Base-by-base conservation (phyloP, 2,113 vertebrate species). In the Hiodon tergisus region DNA sequence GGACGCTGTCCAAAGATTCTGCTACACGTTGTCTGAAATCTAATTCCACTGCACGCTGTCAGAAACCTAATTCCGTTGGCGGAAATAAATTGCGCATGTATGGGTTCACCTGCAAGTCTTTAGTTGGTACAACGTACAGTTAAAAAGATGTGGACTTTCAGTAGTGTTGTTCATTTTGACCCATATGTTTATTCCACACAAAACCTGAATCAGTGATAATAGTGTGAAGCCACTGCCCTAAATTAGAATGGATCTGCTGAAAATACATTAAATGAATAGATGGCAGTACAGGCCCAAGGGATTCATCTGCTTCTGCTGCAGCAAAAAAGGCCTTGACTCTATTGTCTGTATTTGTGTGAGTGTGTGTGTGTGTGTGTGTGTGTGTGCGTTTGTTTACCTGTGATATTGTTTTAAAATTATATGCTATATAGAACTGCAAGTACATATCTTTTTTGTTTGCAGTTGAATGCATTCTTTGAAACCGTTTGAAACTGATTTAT, bases 131-230 rank as follows among this genome's bases (percentile, higher is more conserved):
- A 13, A 13, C 11, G 11, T 16, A 3, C 58, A 31, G 69, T 58
- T 58, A 54, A 16, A 71, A 70, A 71, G 51, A 46, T n/a, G 58
- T 71, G 53, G 69, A 71, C 58, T 71, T 70, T 70, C 52, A 70
- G 17, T 70, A 70, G 68, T 31, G 67, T 68, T 68, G 6, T 52
- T 52, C 57, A n/a, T 70, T 13, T 55, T 31, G 68, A 53, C 3
- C 68, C 57, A 31, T 55, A 9, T 70, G 53, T 31, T 14, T 10
- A 57, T 70, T 55, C n/a, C 9, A 55, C 68, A 55, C n/a, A 55
- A 65, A 46, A 65, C 31, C 47, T 7, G 57, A 4, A 31, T 14
- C 50, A 8, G 31, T n/a, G 7, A 60, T 57, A 61, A 50, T 57
- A 68, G 48, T 53, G 52, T 17, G 6, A 14, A 31, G 69, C 17